Base-by-base conservation (phyloP, 2,888 invertebrate species). In the Calephelis perditalis region DNA sequence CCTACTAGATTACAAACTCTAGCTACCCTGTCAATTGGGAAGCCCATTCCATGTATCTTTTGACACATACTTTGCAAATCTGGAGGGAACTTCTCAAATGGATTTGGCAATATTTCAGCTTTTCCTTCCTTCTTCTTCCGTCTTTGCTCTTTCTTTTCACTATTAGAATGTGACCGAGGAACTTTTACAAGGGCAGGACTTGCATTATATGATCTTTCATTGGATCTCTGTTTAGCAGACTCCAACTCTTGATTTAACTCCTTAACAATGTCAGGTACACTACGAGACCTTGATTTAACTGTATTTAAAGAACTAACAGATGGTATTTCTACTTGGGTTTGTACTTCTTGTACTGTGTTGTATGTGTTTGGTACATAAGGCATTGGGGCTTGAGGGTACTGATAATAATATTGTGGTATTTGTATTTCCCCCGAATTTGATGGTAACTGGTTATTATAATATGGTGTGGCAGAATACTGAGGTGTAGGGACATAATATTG, bases 1-100 rank as follows among this genome's bases (percentile, higher is more conserved):
- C 97, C 97, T 67, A 96, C 89, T 58, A 94, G 89, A 70, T 94
- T 92, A 69, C 95, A 95, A n/a, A 96, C 95, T 71, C 96, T 92
- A 6, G 95, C 94, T 15, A 96, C 96, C 79, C 96, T 92, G 62
- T 95, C 92, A 59, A 95, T 78, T 0, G 96, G 95, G 77, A 98
- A 98, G 1, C 98, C 98, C 98, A 98, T 98, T 64, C 94, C 93
- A 73, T 94, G 94, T 63, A 98, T 94, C 67, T 94, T 94, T 73
- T 92, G 92, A 59, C 95, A 96, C 74, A 96, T 88, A 47, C 88
- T 91, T 78, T 95, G 94, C 61, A 92, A 85, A 59, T 92, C 89
- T 10, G 84, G 77, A 40, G 92, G 83, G 69, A 89, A 68, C 64
- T 84, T 82, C 11, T 82, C 79, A 74, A 75, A 81, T 1, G 89